Percentiles rank a stretch among this genome's conserved stretches.
phyloP scores from a whole-genome alignment of 2,113 vertebrate genomes.

The Psilopsiagon aymara region DNA sequence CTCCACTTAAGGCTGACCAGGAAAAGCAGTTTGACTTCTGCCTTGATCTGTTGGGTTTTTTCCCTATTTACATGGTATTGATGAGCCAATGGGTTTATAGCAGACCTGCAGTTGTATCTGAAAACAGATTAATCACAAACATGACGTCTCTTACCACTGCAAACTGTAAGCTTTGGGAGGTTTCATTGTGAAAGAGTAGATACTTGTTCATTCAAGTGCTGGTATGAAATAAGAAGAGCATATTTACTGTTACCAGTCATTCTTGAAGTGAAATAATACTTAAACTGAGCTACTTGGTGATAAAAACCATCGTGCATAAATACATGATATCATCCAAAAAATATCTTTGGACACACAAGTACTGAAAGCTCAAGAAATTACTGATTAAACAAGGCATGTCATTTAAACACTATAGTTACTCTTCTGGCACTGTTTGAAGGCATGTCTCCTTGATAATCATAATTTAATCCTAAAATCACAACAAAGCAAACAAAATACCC shows the following conservation, averaged over 20 bases:
- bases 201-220: not conserved
- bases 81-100: not conserved
- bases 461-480: not conserved
- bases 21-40: not conserved
- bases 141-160: not conserved
- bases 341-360: not conserved
- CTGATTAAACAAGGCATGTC: not conserved
- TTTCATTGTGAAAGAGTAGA: not conserved
- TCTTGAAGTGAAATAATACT: not conserved
- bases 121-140: not conserved
- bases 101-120: not conserved
- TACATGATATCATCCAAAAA: not conserved
- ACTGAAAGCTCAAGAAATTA: not conserved
- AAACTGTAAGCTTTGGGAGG: not conserved
- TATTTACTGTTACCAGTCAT: not conserved
- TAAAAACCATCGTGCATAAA: not conserved
- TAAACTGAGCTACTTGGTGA: not conserved
- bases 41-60: not conserved
- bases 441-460: not conserved
- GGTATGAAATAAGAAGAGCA: rapidly evolving
- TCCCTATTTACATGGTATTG: rapidly evolving
- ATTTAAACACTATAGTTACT: not conserved
- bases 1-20: not conserved
- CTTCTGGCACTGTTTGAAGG: not conserved
- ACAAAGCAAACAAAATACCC: not conserved